Evolutionary conservation across 2,797 vertebrate genomes (phyloP).

Genomic region (Alauda arvensis): DNA sequence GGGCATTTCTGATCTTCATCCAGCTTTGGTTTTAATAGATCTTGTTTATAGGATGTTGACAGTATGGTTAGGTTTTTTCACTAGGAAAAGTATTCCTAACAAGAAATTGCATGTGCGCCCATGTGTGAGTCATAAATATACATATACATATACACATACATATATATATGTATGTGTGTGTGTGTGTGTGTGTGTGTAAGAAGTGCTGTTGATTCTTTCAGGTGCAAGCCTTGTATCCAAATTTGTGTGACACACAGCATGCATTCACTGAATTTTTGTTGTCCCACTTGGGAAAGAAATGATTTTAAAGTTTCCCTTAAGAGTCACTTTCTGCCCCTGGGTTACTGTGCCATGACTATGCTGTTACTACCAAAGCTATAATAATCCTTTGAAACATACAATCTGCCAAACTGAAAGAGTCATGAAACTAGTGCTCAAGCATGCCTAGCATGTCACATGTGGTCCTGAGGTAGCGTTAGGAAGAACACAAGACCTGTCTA

Average conservation of each 20-base stretch:
- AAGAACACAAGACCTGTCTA: rapidly evolving
- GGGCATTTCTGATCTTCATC: background rate
- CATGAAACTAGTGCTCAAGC: background rate
- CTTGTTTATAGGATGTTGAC: background rate
- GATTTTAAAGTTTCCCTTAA: background rate
- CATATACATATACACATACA: too few species aligned
- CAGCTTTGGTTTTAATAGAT: background rate
- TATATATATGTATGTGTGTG: background rate
- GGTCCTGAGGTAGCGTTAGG: background rate
- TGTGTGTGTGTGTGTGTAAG: background rate
- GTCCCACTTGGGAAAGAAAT: background rate
- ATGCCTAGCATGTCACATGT: background rate
- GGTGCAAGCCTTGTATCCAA: background rate
- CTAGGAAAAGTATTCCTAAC: background rate
- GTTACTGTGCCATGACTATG: rapidly evolving
- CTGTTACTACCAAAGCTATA: background rate
- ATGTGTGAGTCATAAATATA: background rate
- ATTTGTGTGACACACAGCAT: background rate
- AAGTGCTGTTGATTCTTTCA: background rate
- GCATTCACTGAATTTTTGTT: background rate
- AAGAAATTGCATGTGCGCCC: background rate
- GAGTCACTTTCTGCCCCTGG: background rate
- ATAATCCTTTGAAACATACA: background rate
- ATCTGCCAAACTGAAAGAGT: background rate
- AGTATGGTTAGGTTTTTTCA: background rate